Base-by-base conservation (phyloP, 2,797 vertebrate species). In the Sebastes trivittatus region DNA sequence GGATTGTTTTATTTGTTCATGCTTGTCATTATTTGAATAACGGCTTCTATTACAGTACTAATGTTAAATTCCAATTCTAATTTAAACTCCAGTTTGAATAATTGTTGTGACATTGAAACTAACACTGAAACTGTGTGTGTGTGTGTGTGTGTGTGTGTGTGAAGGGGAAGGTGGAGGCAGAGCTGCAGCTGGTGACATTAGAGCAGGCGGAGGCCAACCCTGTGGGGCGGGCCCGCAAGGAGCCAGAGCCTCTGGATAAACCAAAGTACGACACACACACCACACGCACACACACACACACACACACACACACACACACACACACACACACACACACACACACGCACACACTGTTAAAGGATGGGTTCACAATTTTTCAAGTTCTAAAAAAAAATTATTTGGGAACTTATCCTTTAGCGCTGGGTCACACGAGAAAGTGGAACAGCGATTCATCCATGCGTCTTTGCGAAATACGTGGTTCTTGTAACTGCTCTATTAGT, bases 151-250 rank as follows among this genome's bases (percentile, higher is more conserved):
- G 71, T 72, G 71, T 84, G 58, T 75, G 9, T 77, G 38, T 87
- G 8, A 73, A 99, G 98, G 98, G 98, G 2, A 99, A 98, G 90
- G 96, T 99, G 87, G 98, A 99, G 90, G 97, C 95, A 0, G 98
- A 99, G 88, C 96, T 99, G 75, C 97, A 99, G 16, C 92, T 99
- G 87, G 89, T 99, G 89, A 93, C 95, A 0, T 8, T 95, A 69
- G 97, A 99, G 72, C 96, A 98, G 65, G 97, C 97, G 0, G 97
- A 99, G 89, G 96, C 95, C 67, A 95, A 82, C 78, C 97, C 98
- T 3, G 97, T 97, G 75, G 98, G 98, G 4, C 94, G 96, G 46
- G 97, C 93, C 11, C 95, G 96, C 32, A 98, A 99, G 75, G 97
- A 97, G 65, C 98, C 98, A 0, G 98, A 99, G 72, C 96, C 97